Evolutionary conservation across 1,140 invertebrate species (phyloP), one percentile per base, ranked within the genome.

Genomic region (Ostrea denselamellosa): DNA sequence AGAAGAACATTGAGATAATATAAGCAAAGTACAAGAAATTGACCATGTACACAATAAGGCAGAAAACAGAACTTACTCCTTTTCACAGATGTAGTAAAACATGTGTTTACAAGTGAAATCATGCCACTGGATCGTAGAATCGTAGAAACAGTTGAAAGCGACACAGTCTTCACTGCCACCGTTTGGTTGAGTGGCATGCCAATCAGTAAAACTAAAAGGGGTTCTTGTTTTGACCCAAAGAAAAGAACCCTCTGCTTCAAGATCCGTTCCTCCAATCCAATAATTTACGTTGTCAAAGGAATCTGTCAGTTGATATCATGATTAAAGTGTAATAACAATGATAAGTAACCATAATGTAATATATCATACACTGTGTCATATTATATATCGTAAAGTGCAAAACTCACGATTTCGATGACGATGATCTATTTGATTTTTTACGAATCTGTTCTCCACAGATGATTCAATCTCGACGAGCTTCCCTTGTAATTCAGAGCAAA

Each of bases 11-110:
- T 14, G 14, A 25, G 22, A 7, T 19, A 2, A 65, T 19, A 44
- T 44, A 1, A 44, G 1, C 5, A 44, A 44, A 44, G n/a, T 5
- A 44, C 34, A 44, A 44, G 1, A 44, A 44, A 44, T 44, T 44
- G 34, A 44, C 5, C n/a, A n/a, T 44, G 34, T 2, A 2, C 14
- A 81, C 25, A 28, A 77, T 28, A 81, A 77, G 5, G 28, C 28
- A 81, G 44, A 22, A 81, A 25, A 81, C 8, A 44, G 14, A 25
- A 84, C 83, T 56, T 25, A 84, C 83, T 25, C 52, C 22, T 84
- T 84, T 12, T 84, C 83, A 53, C 83, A 84, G 52, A 84, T 84
- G 19, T 84, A 84, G 25, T 84, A 84, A 19, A 28, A 10, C 25
- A 14, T 2, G 7, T 54, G 83, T 7, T 22, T n/a, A 25, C 83